Conservation (phyloP, 2,888 invertebrate species). For the Thera obeliscata region DNA sequence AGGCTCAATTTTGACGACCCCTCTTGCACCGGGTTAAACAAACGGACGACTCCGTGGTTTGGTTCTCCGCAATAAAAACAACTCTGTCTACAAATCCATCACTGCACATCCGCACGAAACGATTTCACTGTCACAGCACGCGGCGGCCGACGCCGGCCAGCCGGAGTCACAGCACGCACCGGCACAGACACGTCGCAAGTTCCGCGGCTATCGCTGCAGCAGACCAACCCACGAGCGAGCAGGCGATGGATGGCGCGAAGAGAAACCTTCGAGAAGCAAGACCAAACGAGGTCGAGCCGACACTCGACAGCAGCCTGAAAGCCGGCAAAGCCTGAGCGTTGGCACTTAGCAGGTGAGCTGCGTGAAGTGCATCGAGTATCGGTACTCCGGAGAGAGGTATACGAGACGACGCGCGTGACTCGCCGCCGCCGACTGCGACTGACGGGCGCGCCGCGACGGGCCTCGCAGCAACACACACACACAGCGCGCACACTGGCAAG, state of each 20-base stretch:
- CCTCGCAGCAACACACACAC: constrained; percentile 76
- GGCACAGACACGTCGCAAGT: constrained; percentile 58
- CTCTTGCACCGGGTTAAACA: constrained; percentile 72
- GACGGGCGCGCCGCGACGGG: constrained; percentile 80
- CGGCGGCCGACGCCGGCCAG: constrained; percentile 65
- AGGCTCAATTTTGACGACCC: constrained; percentile 83
- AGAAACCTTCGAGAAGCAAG: constrained; percentile 66
- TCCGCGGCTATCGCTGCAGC: constrained; percentile 64
- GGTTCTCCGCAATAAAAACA: constrained; percentile 64
- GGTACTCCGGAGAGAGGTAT: constrained; percentile 60
- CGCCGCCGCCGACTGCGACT: constrained; percentile 83
- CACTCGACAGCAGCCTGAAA: constrained; percentile 75
- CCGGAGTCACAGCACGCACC: constrained; percentile 71
- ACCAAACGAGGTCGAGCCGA: constrained; percentile 68
- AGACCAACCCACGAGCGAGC: constrained; percentile 52
- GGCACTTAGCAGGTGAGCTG: constrained; percentile 67
- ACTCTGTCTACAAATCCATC: constrained; percentile 80
- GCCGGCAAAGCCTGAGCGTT: constrained; percentile 69
- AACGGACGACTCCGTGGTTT: constrained; percentile 62
- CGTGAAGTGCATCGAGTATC: constrained; percentile 64
- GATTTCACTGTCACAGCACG: constrained; percentile 83
- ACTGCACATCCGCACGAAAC: constrained; percentile 84
- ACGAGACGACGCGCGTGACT: constrained; percentile 82
- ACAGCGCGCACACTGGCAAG: constrained; percentile 69
- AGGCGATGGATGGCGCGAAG: constrained; percentile 46